These are phyloP conservation scores for Corythaixoides concolor DNA, from an alignment of 2,113 vertebrate species.

Conservation along the genomic window DNA sequence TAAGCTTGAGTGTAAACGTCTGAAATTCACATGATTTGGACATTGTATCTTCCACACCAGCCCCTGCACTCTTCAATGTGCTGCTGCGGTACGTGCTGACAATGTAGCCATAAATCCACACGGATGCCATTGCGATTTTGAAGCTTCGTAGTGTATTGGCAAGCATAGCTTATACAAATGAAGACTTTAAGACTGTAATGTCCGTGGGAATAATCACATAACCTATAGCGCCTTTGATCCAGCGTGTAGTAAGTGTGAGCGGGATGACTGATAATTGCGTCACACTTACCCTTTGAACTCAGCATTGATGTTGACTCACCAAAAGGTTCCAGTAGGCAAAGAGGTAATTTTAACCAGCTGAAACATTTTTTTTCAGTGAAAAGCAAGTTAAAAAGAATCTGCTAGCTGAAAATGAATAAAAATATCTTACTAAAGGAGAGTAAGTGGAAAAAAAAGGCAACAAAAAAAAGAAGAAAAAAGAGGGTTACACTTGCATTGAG, in stretches of 20 bases:
- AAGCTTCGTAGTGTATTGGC: not conserved
- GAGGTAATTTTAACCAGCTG: not conserved
- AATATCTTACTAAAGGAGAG: not conserved
- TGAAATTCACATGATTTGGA: not conserved
- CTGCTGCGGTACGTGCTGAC: not conserved
- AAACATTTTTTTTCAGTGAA: not conserved
- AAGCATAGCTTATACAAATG: not conserved
- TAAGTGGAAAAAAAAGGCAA: not conserved
- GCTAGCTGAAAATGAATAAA: not conserved
- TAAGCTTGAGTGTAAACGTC: not conserved
- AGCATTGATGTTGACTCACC: not conserved
- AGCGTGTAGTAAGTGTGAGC: not conserved
- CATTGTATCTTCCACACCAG: accelerated
- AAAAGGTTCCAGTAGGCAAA: not conserved
- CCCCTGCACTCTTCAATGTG: not conserved
- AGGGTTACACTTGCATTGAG: not conserved
- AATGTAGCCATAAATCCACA: not conserved
- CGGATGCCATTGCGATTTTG: not conserved
- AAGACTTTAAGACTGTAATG: not conserved
- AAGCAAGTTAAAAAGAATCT: not conserved
- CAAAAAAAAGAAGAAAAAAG: not conserved
- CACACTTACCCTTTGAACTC: not conserved
- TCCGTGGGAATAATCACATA: not conserved
- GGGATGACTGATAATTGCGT: not conserved
- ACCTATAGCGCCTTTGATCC: not conserved